These are phyloP conservation scores for Pseudomyrmex concolor DNA, from an alignment of 1,140 invertebrate genomes.

Conservation along the genomic window DNA sequence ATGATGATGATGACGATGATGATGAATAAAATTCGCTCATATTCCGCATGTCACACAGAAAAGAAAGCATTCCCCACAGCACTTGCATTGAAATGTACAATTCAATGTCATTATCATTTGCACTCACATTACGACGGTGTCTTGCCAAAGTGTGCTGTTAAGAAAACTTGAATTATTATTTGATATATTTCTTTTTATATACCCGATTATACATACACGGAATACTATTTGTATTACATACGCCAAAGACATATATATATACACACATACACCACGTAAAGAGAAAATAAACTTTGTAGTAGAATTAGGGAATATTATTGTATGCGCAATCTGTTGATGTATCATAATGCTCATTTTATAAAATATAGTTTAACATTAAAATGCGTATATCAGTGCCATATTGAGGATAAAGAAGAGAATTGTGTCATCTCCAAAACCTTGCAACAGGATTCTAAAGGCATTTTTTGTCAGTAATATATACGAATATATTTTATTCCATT, in stretches of 20 bases:
- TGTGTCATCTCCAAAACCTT: constrained; percentile 1
- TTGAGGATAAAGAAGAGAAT: constrained; percentile 10
- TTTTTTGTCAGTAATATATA: too few species aligned
- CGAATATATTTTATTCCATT: too few species aligned
- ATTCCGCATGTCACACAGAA: constrained; percentile 22
- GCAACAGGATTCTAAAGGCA: background rate
- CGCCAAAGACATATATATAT: constrained; percentile 16
- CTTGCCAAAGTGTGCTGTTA: constrained; percentile 18
- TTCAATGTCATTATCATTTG: background rate
- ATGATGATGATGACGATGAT: background rate
- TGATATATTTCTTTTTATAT: constrained; percentile 33
- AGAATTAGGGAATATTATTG: constrained; percentile 48
- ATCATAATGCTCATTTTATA: constrained; percentile 55
- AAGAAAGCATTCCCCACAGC: background rate
- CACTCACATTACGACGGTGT: background rate
- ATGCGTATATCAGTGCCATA: constrained; percentile 33
- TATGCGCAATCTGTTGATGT: constrained; percentile 52
- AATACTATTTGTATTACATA: constrained; percentile 41
- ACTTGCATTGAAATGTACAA: constrained; percentile 10
- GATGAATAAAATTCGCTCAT: constrained; percentile 16
- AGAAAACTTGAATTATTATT: background rate
- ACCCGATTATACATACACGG: constrained; percentile 9
- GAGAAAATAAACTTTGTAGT: constrained; percentile 6
- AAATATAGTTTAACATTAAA: constrained; percentile 36
- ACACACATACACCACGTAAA: background rate